Conservation (phyloP, 92 coral and sea anemone species). For the Scolanthus callimorphus region DNA sequence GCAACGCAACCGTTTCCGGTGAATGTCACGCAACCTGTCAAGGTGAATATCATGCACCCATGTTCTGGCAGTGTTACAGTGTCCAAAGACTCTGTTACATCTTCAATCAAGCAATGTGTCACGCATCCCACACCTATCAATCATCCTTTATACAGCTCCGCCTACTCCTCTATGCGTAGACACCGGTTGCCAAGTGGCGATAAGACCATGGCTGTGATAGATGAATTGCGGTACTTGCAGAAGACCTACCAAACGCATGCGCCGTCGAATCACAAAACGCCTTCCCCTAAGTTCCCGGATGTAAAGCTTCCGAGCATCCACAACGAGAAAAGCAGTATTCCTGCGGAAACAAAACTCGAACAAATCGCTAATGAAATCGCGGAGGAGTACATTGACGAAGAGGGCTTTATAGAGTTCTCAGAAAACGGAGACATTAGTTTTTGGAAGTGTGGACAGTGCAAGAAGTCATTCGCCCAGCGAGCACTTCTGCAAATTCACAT, state of each 20-base stretch:
- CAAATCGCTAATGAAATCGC: not conserved
- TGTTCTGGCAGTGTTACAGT: too few species aligned
- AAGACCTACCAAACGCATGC: conserved; percentile 5
- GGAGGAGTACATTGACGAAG: conserved; percentile 31
- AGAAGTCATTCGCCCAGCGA: conserved; percentile 87
- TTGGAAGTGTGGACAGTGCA: conserved; percentile 95
- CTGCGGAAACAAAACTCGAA: not conserved
- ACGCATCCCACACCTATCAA: not conserved
- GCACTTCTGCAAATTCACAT: conserved; percentile 84
- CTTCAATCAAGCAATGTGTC: too few species aligned
- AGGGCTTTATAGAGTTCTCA: conserved; percentile 13
- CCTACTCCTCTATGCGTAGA: conserved; percentile 7
- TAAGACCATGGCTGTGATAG: not conserved
- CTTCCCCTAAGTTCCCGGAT: too few species aligned
- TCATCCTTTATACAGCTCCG: conserved; percentile 3
- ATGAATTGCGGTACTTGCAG: conserved; percentile 11
- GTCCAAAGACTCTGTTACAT: too few species aligned
- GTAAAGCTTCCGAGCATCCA: too few species aligned
- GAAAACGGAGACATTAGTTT: conserved; percentile 58
- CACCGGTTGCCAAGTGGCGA: conserved; percentile 8
- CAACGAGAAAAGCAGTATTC: too few species aligned
- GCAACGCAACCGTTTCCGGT: conserved; percentile 4
- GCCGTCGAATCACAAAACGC: too few species aligned
- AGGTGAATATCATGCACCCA: conserved; percentile 1
- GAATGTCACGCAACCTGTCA: conserved; percentile 20